Conservation (phyloP, 2,888 invertebrate genomes). For the Mechanitis mazaeus region DNA sequence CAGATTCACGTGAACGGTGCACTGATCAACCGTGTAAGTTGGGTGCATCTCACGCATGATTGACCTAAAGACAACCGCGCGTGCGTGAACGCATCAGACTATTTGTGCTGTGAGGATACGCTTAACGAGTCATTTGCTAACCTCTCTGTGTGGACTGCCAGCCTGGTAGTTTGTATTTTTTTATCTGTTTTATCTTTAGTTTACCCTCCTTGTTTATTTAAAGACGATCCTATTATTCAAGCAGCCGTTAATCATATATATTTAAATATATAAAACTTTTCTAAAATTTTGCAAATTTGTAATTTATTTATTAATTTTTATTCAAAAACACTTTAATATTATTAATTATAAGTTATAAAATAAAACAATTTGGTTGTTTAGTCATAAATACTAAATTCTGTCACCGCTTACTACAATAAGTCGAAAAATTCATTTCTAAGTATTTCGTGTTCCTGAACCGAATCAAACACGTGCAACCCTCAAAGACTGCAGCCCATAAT, state of each 20-base stretch:
- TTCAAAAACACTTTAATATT: no score
- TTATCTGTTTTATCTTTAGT: background rate
- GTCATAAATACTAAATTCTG: no score
- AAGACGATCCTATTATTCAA: no score
- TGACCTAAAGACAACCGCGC: constrained; percentile 28
- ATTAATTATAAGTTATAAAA: no score
- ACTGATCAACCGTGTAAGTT: constrained; percentile 31
- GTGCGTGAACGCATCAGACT: constrained; percentile 30
- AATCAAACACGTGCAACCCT: constrained; percentile 34
- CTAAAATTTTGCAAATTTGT: no score
- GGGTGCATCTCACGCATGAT: constrained; percentile 32
- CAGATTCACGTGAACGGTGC: constrained; percentile 29
- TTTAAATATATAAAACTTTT: no score
- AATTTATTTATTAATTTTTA: no score
- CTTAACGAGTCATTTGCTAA: constrained; percentile 24
- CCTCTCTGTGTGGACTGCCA: constrained; percentile 17
- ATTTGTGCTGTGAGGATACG: constrained; percentile 24
- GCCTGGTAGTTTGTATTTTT: constrained; percentile 4
- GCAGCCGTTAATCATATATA: no score
- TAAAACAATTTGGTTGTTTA: no score
- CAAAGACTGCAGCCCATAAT: constrained; percentile 50
- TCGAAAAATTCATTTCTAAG: constrained; percentile 18
- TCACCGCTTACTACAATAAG: background rate
- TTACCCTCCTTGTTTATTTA: background rate
- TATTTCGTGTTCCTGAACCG: constrained; percentile 15